phyloP scores from a whole-genome alignment of 2,888 invertebrate species.

The Spicauda simplicius region DNA sequence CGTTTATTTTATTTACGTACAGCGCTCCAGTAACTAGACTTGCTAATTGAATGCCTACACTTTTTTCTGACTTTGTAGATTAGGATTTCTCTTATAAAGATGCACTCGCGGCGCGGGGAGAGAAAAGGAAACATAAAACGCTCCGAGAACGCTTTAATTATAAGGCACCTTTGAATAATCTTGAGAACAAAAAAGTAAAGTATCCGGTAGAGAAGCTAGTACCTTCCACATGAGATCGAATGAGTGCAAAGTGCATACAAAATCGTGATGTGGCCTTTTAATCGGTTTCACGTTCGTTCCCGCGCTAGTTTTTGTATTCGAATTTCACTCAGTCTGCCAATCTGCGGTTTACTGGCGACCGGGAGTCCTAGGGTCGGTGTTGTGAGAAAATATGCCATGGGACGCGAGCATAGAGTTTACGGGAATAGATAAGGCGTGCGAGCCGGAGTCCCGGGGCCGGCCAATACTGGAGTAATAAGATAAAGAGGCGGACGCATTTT shows the following conservation, averaged over 20 bases:
- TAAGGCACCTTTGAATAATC: constrained; percentile 72
- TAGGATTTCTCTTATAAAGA: constrained; percentile 38
- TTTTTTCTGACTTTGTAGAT: constrained; percentile 35
- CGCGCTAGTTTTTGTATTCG: constrained; percentile 82
- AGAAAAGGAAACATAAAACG: constrained; percentile 39
- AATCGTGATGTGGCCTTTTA: constrained; percentile 84
- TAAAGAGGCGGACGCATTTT: constrained; percentile 81
- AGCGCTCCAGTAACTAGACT: constrained; percentile 38
- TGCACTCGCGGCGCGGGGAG: constrained; percentile 38
- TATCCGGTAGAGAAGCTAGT: constrained; percentile 64
- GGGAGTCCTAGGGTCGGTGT: constrained; percentile 49
- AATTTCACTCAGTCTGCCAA: constrained; percentile 75
- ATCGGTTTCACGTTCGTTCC: constrained; percentile 83
- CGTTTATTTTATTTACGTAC: constrained; percentile 47
- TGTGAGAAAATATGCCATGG: constrained; percentile 62
- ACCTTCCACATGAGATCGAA: constrained; percentile 70
- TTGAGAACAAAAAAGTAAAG: constrained; percentile 72
- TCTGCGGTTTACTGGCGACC: constrained; percentile 67
- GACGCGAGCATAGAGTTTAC: constrained; percentile 57
- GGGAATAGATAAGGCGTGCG: constrained; percentile 48
- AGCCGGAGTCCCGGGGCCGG: constrained; percentile 51
- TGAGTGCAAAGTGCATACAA: constrained; percentile 84
- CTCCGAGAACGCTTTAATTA: constrained; percentile 67
- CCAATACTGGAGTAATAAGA: constrained; percentile 75
- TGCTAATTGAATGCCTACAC: constrained; percentile 36